Evolutionary conservation across 2,113 vertebrate genomes (phyloP).

Genomic region (Otis tarda): DNA sequence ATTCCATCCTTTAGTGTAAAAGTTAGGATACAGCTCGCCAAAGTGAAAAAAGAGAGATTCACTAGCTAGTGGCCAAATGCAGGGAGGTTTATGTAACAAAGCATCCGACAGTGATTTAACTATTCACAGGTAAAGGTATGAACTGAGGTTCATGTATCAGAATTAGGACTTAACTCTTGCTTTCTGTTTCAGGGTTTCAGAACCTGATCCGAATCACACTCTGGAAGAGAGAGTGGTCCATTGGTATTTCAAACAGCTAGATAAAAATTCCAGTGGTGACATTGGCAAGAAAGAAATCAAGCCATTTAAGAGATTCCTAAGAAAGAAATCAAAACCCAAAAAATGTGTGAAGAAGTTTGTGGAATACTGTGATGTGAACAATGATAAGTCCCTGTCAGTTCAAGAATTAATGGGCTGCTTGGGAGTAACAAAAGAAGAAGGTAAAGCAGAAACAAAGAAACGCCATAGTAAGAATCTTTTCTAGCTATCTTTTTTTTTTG

Average conservation of each 20-base stretch:
- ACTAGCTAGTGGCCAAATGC: neutral
- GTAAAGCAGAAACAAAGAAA: slow-evolving; percentile 70
- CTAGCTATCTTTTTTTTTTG: neutral
- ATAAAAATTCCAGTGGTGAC: slow-evolving; percentile 92
- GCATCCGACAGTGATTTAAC: neutral
- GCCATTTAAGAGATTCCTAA: slow-evolving; percentile 92
- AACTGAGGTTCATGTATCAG: neutral
- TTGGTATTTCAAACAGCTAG: slow-evolving; percentile 95
- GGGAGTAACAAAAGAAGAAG: slow-evolving; percentile 89
- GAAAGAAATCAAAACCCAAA: slow-evolving; percentile 96
- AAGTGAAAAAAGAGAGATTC: neutral
- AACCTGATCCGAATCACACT: slow-evolving; percentile 95
- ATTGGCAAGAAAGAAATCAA: slow-evolving; percentile 98
- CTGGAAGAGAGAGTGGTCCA: slow-evolving; percentile 95
- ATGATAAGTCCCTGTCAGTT: slow-evolving; percentile 89
- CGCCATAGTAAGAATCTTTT: slow-evolving; percentile 68
- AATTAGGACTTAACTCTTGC: neutral
- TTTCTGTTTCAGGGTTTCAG: slow-evolving; percentile 80
- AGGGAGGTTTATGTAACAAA: neutral
- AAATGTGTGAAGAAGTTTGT: slow-evolving; percentile 98
- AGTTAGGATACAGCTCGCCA: neutral
- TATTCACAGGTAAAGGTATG: neutral
- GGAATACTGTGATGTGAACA: slow-evolving; percentile 93
- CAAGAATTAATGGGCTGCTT: slow-evolving; percentile 95
- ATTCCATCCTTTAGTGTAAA: neutral